A percentile compares a stretch with the other conserved stretches of the same genome.
phyloP scores from a whole-genome alignment of 2,113 vertebrate species.

The Scalopus aquaticus region DNA sequence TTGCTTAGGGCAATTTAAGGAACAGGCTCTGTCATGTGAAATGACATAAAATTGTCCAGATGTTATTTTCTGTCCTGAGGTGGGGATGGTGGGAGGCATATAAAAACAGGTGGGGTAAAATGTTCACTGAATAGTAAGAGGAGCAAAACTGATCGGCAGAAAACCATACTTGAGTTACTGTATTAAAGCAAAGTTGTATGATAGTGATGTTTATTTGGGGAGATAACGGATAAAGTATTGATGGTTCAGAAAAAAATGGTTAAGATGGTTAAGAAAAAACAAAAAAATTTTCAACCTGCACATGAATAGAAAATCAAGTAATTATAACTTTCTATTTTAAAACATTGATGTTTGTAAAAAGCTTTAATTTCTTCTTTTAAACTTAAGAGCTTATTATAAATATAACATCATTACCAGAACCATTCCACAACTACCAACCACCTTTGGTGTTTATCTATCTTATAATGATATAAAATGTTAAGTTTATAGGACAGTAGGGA shows the following conservation, averaged over 20 bases:
- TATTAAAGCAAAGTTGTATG: background rate
- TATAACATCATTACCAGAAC: background rate
- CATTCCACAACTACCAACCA: background rate
- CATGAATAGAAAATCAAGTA: background rate
- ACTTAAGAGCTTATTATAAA: background rate
- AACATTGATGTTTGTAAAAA: background rate
- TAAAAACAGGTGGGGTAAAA: background rate
- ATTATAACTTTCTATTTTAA: background rate
- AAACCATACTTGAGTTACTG: background rate
- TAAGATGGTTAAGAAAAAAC: no score
- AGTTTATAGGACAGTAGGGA: background rate
- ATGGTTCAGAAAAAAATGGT: no score
- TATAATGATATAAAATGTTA: background rate
- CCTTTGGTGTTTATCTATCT: background rate
- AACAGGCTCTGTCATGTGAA: background rate
- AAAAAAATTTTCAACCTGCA: background rate
- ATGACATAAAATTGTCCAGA: conserved; percentile 21
- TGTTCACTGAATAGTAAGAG: background rate
- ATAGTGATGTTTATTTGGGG: background rate
- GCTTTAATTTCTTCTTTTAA: background rate
- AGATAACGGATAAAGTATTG: background rate
- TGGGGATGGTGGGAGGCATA: background rate
- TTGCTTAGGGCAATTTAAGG: conserved; percentile 41
- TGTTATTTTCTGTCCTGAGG: conserved; percentile 5
- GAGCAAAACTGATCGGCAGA: background rate